Evolutionary conservation across 1,140 invertebrate species (phyloP), one percentile per base, ranked within the genome.

Genomic region (Tetramorium alpestre): DNA sequence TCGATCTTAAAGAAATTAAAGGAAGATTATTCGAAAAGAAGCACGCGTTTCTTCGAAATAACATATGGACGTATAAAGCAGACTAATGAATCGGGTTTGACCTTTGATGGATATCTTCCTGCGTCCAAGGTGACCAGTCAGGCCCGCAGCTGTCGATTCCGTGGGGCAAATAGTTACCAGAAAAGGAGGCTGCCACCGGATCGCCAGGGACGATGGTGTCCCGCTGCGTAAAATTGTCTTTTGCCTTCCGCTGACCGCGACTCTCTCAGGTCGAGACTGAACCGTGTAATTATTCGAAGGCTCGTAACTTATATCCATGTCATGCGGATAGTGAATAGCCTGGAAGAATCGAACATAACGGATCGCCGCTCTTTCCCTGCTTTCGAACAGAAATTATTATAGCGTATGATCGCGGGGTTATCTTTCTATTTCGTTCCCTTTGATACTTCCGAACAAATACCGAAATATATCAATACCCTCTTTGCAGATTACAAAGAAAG

Each of bases 221-320:
- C 94, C 91, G 95, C 95, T 95, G 94, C 88, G 94, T 94, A 95
- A 95, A 95, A 95, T 95, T 95, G 95, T 95, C 94, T 95, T 95
- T 95, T 95, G 94, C 94, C 94, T 95, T 94, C 92, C 92, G 91
- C 91, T 93, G 91, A 92, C 92, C 93, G 91, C 92, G 92, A 93
- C 91, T 73, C 38, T 73, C 80, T 87, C 89, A 67, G 88, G 89
- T 90, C 91, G 90, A 92, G 87, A 90, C 90, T 91, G 90, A 91
- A 92, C 93, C 93, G 91, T 94, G 94, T 95, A 95, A 95, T 95
- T 95, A 95, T 95, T 95, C 93, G 90, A 92, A 90, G 91, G 90
- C 91, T 91, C 92, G 94, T 95, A 94, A 95, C 92, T 95, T 94
- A 94, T 93, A 85, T 89, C 89, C 89, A 86, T 67, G 89, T 86